Conservation (phyloP, 2,888 invertebrate species). For the Minunthozetes semirufus region DNA sequence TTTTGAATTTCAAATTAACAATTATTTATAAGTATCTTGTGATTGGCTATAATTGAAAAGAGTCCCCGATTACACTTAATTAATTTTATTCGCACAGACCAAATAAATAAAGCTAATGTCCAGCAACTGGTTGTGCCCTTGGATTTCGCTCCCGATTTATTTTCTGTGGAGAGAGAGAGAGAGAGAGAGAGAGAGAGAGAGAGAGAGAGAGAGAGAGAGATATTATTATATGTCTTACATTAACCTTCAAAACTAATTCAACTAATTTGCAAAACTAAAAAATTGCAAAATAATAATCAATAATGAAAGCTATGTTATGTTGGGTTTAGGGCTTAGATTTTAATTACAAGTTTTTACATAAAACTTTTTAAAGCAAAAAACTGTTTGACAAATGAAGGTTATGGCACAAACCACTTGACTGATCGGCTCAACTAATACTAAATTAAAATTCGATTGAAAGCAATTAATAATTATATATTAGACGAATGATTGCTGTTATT, state of each 20-base stretch:
- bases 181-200: not conserved
- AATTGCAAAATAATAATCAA: conserved; percentile 21
- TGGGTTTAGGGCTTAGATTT: conserved; percentile 2
- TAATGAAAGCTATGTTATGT: conserved; percentile 5
- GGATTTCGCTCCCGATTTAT: too few relatives aligned
- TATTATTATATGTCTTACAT: not conserved
- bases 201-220: too few relatives aligned
- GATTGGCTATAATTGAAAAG: too few relatives aligned
- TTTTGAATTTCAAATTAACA: too few relatives aligned
- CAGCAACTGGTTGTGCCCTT: too few relatives aligned
- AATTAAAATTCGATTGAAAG: too few relatives aligned
- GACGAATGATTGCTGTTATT: not conserved
- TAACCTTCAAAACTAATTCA: conserved; percentile 14
- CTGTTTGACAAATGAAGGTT: not conserved
- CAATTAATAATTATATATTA: too few relatives aligned
- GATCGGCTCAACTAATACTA: not conserved
- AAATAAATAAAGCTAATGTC: too few relatives aligned
- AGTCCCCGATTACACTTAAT: too few relatives aligned
- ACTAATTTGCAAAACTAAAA: conserved; percentile 19
- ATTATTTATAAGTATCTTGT: too few relatives aligned
- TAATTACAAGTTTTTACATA: conserved; percentile 27
- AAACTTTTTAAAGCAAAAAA: not conserved
- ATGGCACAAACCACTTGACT: not conserved
- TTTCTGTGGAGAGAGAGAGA: not conserved
- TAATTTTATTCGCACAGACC: too few relatives aligned